Conservation (phyloP, 2,888 invertebrate genomes). For the Parthenolecanium corni region DNA sequence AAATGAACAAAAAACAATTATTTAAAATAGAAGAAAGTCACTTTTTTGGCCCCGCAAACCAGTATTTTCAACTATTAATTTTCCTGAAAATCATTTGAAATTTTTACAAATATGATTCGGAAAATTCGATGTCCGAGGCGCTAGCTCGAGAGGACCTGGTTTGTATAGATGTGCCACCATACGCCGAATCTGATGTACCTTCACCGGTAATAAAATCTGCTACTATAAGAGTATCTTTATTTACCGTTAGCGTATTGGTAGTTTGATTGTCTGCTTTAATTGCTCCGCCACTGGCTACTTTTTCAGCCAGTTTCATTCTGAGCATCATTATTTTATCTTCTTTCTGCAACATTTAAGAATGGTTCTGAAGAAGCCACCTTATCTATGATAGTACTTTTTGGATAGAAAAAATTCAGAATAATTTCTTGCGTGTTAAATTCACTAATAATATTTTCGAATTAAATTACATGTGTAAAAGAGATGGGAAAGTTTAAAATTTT, state of each 20-base stretch:
- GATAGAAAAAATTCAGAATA: too few species aligned
- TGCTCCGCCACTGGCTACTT: slow-evolving; percentile 41
- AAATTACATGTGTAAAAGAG: too few species aligned
- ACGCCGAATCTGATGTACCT: slow-evolving; percentile 68
- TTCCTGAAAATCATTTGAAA: not conserved
- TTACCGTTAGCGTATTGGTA: slow-evolving; percentile 28
- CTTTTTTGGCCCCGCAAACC: slow-evolving; percentile 22
- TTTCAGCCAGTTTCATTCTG: slow-evolving; percentile 67
- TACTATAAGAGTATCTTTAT: slow-evolving; percentile 57
- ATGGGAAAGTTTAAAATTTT: too few species aligned
- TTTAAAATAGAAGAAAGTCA: not conserved
- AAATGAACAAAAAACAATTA: too few species aligned
- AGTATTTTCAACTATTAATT: not conserved
- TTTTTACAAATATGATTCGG: slow-evolving; percentile 67
- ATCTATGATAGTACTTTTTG: too few species aligned
- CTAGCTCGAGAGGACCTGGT: slow-evolving; percentile 72
- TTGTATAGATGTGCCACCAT: slow-evolving; percentile 57
- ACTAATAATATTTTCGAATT: too few species aligned
- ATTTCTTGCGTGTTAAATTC: too few species aligned
- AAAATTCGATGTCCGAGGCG: slow-evolving; percentile 77
- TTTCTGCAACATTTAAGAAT: slow-evolving; percentile 53
- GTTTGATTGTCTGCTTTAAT: slow-evolving; percentile 34
- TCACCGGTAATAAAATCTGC: slow-evolving; percentile 65
- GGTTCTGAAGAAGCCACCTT: too few species aligned
- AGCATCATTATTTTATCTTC: slow-evolving; percentile 76